Evolutionary conservation across 2,797 vertebrate species (phyloP).

Genomic region (Galago senegalensis): DNA sequence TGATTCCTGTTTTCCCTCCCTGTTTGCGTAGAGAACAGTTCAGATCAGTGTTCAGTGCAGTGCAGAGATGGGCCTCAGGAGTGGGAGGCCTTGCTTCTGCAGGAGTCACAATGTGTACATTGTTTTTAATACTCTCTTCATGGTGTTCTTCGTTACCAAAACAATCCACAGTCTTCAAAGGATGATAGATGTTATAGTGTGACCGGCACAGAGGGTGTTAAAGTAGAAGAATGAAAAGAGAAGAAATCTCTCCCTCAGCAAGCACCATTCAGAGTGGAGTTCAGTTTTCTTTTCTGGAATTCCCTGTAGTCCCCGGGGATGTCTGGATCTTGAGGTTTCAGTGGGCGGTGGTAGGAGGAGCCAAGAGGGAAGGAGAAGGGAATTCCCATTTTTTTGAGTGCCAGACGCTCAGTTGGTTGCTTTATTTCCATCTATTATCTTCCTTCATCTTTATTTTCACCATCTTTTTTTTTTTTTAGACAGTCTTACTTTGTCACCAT

Average conservation of each 20-base stretch:
- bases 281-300: constrained; percentile 20
- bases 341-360: neutral
- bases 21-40: constrained; percentile 52
- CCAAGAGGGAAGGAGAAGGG: neutral
- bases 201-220: neutral
- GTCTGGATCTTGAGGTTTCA: neutral
- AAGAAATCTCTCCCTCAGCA: neutral
- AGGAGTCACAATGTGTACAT: constrained; percentile 64
- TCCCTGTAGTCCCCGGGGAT: neutral
- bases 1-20: neutral
- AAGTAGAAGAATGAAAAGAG: neutral
- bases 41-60: neutral
- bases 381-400: neutral
- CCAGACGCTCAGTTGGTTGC: neutral
- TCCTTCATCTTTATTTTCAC: neutral
- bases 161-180: constrained; percentile 36
- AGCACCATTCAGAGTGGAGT: neutral
- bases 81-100: constrained; percentile 40
- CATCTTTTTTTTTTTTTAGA: neutral
- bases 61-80: neutral
- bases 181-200: constrained; percentile 25
- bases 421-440: neutral
- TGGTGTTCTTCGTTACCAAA: constrained; percentile 36
- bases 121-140: constrained; percentile 69
- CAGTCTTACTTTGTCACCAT: too few species aligned